Evolutionary conservation across 2,797 vertebrate genomes (phyloP).

Genomic region (Tinamus major): DNA sequence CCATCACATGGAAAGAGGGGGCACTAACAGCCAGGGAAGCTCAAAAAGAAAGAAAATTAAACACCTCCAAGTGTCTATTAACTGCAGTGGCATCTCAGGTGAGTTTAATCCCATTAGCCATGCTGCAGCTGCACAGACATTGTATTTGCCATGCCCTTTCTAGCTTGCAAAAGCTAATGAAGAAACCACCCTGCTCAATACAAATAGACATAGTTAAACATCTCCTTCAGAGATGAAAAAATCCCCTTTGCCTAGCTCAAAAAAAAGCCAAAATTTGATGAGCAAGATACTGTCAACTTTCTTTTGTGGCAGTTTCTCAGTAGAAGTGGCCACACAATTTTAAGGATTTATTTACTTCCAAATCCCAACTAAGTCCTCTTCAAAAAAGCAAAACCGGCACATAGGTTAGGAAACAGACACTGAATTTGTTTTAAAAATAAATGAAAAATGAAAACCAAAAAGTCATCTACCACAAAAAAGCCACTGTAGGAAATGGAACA

Average conservation of each 20-base stretch:
- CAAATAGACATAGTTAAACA: background rate
- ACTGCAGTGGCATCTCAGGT: background rate
- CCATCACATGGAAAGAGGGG: background rate
- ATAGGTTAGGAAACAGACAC: background rate
- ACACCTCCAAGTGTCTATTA: background rate
- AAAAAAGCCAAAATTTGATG: background rate
- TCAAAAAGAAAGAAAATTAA: background rate
- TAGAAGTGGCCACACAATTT: rapidly evolving
- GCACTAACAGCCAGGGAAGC: background rate
- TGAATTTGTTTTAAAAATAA: background rate
- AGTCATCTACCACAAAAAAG: no score
- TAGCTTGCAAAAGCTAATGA: background rate
- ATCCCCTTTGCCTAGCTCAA: background rate
- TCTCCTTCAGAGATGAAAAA: background rate
- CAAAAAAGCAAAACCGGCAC: background rate
- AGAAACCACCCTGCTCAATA: rapidly evolving
- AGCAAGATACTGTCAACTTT: background rate
- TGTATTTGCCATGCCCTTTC: background rate
- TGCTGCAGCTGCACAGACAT: background rate
- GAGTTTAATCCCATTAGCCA: background rate
- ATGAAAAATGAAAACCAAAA: no score
- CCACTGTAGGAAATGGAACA: rapidly evolving
- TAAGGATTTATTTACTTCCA: background rate
- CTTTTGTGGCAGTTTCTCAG: background rate
- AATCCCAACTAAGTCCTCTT: background rate